Base-by-base conservation (phyloP, 2,113 vertebrate species). In the Irena cyanogastra region DNA sequence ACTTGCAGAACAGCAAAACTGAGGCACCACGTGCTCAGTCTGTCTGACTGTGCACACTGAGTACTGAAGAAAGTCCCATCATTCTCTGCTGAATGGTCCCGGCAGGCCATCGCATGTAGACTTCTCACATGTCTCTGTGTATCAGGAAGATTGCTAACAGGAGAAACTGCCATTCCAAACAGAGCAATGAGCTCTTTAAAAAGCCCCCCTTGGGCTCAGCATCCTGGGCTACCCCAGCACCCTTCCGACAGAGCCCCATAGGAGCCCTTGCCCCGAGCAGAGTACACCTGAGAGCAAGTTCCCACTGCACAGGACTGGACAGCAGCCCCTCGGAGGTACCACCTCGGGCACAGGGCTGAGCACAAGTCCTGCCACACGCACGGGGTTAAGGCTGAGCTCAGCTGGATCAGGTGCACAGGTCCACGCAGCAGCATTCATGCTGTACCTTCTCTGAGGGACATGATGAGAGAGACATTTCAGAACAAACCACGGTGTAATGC, bases 381-480 rank as follows among this genome's bases (percentile, higher is more conserved):
- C 0, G 0, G 37, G 11, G 7, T 5, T 2, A 30, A 31, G 31
- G 44, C 37, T 11, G 33, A 61, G 60, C 63, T 39, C 26, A 18
- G 44, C 16, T 10, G 9, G n/a, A 26, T 9, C 9, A 10, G 33
- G 7, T 0, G 20, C 0, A 0, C 3, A 1, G 7, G 49, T 65
- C 27, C 5, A 3, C 0, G 0, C 42, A 26, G 37, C 44, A 30
- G 22, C 23, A 30, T 1, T 44, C 6, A 1, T 3, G 4, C 57
- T 19, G 5, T 1, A 6, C n/a, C 16, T 47, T 21, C 39, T 37
- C n/a, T 0, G 12, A 52, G 27, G 2, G 20, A 37, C 7, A 14
- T 0, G 0, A 14, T 11, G 19, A 3, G 0, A 5, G 14, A 53
- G 0, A 33, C 26, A 10, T 6, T 3, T 8, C 47, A 57, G 8